Evolutionary conservation across 2,113 vertebrate genomes (phyloP), one percentile per base, ranked within the genome.

Genomic region (Polyodon spathula): DNA sequence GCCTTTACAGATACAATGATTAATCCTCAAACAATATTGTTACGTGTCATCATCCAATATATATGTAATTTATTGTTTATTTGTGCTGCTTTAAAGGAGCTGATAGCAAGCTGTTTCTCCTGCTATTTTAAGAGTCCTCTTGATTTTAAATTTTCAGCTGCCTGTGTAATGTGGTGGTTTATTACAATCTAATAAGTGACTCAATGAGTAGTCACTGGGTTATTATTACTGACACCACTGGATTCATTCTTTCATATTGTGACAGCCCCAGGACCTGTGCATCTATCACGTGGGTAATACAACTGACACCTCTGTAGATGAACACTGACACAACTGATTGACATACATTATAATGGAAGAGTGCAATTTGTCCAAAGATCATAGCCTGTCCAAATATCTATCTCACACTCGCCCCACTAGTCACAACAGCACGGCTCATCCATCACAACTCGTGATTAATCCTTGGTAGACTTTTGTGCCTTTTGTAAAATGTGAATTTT

Each of bases 371-470:
- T 73, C 71, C 77, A 76, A 68, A 83, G 81, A 82, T 87, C 78
- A 76, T 78, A 81, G 74, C 71, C 76, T 80, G 75, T 78, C 76
- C 70, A 77, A 73, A 71, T 73, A 74, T 84, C 87, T 77, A 72
- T 83, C 75, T 77, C 69, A 76, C 56, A 76, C 60, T 68, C 83
- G 71, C 74, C 71, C 73, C 78, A 72, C 66, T 69, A 77, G 72
- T 71, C 73, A 65, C 56, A 73, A 60, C 66, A 69, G 62, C 59
- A 48, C 71, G 68, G 71, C 75, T 84, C 82, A 88, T 90, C 86
- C 79, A 89, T 92, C 89, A 90, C 77, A 69, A 73, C 80, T 81
- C 75, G 76, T 82, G 82, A 82, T 84, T 75, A 83, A 88, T 81
- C 69, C 77, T 81, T 80, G 63, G 67, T 77, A 71, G 76, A 73